Conservation (phyloP, 2,888 invertebrate genomes). For the Dynastes grantii region DNA sequence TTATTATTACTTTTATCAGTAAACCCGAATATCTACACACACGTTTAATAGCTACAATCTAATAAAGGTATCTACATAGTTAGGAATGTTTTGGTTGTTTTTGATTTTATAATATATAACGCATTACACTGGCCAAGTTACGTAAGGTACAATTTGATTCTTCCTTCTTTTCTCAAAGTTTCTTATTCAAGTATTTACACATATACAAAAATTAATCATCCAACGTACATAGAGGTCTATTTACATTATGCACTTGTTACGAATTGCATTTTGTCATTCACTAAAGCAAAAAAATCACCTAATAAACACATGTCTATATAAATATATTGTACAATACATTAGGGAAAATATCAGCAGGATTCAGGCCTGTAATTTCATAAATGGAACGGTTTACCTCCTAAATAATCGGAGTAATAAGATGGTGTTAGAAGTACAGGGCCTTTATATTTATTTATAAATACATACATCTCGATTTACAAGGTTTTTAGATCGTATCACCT, state of each 20-base stretch:
- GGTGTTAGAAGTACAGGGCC: constrained; percentile 21
- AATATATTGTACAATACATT: not conserved
- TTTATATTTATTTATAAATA: not conserved
- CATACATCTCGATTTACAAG: constrained; percentile 13
- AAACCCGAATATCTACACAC: constrained; percentile 53
- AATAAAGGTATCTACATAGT: constrained; percentile 42
- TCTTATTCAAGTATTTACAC: constrained; percentile 25
- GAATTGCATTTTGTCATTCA: constrained; percentile 7
- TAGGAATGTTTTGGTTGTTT: constrained; percentile 49
- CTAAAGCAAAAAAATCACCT: constrained; percentile 35
- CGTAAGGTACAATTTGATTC: constrained; percentile 10
- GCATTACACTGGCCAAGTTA: constrained; percentile 20
- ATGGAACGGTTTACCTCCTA: not conserved
- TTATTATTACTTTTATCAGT: constrained; percentile 38
- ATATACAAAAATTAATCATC: constrained; percentile 39
- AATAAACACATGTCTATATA: not conserved
- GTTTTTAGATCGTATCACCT: constrained; percentile 49
- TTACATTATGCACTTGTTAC: constrained; percentile 12
- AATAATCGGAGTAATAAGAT: constrained; percentile 8
- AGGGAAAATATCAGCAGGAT: constrained; percentile 42
- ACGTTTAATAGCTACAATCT: constrained; percentile 35
- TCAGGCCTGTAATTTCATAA: constrained; percentile 23
- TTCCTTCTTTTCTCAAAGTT: constrained; percentile 7
- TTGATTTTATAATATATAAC: constrained; percentile 27
- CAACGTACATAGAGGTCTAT: constrained; percentile 1